Base-by-base conservation (phyloP, 2,888 invertebrate genomes). In the Tiliacea aurago region DNA sequence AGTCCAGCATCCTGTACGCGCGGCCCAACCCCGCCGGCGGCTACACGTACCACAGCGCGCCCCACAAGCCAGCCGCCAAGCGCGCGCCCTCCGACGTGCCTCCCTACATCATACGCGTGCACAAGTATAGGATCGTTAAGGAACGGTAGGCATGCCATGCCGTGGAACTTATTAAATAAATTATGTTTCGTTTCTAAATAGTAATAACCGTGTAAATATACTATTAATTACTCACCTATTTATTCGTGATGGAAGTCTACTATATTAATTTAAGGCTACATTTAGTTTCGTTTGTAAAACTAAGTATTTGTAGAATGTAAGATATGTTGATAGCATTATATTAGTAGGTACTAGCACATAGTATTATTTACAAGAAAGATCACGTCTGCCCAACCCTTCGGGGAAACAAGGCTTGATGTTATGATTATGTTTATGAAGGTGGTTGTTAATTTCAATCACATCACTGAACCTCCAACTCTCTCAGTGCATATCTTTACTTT, bases 61-160 rank as follows among this genome's bases (percentile, higher is more conserved):
- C 91, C 2, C 33, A 66, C 63, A 85, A 80, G 77, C 41, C 72
- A 4, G 73, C 68, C 69, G 70, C 68, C n/a, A 84, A 76, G 73
- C 84, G 84, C 53, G 82, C 87, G 58, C 71, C 76, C 23, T 55
- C 81, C 15, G 23, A 87, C 64, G 64, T 83, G 4, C 93, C 94
- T 2, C 94, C 94, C 0, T 87, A 93, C 78, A 90, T 94, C 76
- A 88, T 95, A 23, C 88, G 94, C 70, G 93, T 95, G 43, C 95
- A 95, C 83, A 95, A 93, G 79, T 92, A 95, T 78, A 92, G 90
- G 74, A 84, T 95, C n/a, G 64, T 84, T 28, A 80, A 76, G 41
- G 87, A 87, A 4, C 76, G 74, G 41, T 86, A 86, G 77, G 69
- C 76, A 7, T 28, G 59, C 51, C 76, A 10, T 28, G 59, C 51